A percentile compares a stretch with the other conserved stretches of the same genome.
Conservation (phyloP, 2,888 invertebrate species). For the Quadroppia sp. region DNA sequence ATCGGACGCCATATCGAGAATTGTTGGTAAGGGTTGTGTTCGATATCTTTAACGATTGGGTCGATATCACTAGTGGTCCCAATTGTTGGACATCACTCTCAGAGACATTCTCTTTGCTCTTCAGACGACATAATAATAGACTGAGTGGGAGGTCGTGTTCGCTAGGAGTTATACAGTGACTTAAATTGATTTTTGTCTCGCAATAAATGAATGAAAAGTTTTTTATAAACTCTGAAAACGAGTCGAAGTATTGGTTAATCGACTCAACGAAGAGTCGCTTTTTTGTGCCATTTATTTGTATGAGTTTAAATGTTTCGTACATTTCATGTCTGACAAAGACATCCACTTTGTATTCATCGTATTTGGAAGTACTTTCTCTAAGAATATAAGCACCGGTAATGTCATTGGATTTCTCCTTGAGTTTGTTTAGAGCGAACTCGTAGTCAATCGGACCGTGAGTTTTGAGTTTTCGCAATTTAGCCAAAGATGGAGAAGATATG, state of each 20-base stretch:
- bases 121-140: constrained; percentile 32
- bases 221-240: background rate
- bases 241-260: background rate
- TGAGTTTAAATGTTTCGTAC: constrained; percentile 18
- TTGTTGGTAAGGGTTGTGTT: constrained; percentile 32
- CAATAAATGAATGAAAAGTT: constrained; percentile 10
- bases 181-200: background rate
- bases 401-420: constrained; percentile 71
- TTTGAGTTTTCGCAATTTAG: constrained; percentile 66
- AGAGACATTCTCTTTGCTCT: background rate
- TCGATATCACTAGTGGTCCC: constrained; percentile 25
- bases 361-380: constrained; percentile 73
- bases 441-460: constrained; percentile 76
- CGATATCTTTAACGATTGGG: constrained; percentile 34
- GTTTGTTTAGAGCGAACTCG: constrained; percentile 73
- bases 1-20: constrained; percentile 34
- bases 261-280: background rate
- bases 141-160: constrained; percentile 38
- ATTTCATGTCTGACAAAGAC: constrained; percentile 66
- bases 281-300: background rate
- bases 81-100: background rate
- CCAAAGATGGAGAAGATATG: constrained; percentile 71
- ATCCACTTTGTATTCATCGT: constrained; percentile 75
- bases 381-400: constrained; percentile 74
- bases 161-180: constrained; percentile 22